These are phyloP conservation scores for Psilopsiagon aurifrons DNA, from an alignment of 2,113 vertebrate genomes.

Conservation along the genomic window DNA sequence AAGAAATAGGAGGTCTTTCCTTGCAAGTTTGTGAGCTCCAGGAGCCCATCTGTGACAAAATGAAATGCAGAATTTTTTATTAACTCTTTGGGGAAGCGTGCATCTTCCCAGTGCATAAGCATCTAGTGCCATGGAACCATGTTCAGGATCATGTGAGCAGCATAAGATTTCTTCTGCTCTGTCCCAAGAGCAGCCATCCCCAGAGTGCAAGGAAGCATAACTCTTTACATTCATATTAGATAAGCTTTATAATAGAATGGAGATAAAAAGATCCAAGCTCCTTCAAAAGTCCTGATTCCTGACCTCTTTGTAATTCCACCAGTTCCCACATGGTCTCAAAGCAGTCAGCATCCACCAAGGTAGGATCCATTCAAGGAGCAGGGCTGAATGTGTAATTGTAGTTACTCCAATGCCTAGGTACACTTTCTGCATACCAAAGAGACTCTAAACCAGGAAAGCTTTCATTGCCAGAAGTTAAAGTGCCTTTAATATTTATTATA, in stretches of 20 bases:
- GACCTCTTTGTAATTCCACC: not conserved
- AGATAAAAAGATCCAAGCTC: not conserved
- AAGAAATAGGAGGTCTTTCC: not conserved
- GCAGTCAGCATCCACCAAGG: not conserved
- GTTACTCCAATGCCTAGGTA: not conserved
- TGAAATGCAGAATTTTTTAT: not conserved
- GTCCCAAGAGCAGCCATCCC: not conserved
- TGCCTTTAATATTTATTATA: constrained; percentile 71
- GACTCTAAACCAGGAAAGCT: constrained; percentile 8
- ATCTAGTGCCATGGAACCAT: accelerated
- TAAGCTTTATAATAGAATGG: not conserved
- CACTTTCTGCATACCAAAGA: not conserved
- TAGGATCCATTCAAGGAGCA: not conserved
- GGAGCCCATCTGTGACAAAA: not conserved
- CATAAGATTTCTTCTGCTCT: not conserved
- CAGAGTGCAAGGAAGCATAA: not conserved
- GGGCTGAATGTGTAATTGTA: not conserved
- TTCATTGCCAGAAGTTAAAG: constrained; percentile 57
- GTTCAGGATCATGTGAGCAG: not conserved
- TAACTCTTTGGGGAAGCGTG: not conserved
- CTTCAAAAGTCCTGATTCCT: not conserved
- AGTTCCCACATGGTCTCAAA: not conserved
- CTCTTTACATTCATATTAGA: not conserved
- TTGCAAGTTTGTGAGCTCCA: not conserved
- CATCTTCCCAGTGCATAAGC: not conserved